Conservation (phyloP, 2,113 vertebrate species). For the Rhea americana region DNA sequence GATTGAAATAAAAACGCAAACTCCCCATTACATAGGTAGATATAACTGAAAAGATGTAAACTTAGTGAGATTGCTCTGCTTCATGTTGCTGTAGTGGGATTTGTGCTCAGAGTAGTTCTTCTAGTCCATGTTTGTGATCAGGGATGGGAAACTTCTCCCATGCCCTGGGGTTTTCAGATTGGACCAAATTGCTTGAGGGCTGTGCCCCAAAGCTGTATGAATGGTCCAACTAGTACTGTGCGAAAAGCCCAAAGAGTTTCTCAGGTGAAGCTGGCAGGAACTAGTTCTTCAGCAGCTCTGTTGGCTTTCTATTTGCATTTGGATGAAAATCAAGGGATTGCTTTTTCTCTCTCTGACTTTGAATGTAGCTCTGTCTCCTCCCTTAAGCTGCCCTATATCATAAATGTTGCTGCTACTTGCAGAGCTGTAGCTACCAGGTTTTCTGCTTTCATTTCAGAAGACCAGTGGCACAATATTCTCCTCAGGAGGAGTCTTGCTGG, state of each 20-base stretch:
- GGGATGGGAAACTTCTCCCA: conserved; percentile 16
- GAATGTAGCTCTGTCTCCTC: not conserved
- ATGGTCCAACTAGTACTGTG: conserved; percentile 4
- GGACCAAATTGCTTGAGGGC: not conserved
- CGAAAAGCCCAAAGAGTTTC: not conserved
- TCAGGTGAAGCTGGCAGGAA: conserved; percentile 57
- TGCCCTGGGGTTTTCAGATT: conserved; percentile 24
- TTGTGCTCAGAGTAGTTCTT: not conserved
- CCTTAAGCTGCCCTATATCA: not conserved
- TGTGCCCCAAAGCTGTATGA: not conserved
- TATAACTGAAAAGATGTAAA: not conserved
- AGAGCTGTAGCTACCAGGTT: not conserved
- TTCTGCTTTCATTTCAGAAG: not conserved
- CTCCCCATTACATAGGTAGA: not conserved
- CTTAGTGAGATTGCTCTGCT: not conserved
- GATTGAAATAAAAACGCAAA: not conserved
- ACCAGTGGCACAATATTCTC: not conserved
- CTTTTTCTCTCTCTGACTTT: not conserved
- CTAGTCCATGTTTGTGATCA: not conserved
- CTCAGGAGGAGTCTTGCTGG: not conserved
- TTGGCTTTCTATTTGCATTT: conserved; percentile 56
- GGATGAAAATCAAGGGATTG: conserved; percentile 45
- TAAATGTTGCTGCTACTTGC: not conserved
- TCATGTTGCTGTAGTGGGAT: not conserved
- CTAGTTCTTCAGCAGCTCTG: conserved; percentile 36